Evolutionary conservation across 2,797 vertebrate genomes (phyloP).

Genomic region (Clamator glandarius): DNA sequence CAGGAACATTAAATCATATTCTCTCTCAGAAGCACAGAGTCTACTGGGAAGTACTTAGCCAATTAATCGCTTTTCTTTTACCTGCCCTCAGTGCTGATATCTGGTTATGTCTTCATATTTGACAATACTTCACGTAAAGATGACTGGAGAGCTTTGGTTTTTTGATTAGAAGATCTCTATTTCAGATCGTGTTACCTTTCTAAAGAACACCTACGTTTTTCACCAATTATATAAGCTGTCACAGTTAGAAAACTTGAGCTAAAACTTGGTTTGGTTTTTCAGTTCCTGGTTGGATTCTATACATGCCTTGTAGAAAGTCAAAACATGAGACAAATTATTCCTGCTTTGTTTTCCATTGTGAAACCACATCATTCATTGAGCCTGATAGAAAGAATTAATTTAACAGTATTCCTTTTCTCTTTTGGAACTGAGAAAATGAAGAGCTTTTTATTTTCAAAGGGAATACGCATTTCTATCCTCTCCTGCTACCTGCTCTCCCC

Average conservation of each 20-base stretch:
- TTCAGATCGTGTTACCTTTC: not conserved
- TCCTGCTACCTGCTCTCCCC: not conserved
- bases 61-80: not conserved
- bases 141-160: not conserved
- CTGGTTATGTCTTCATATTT: not conserved
- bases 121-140: conserved; percentile 15
- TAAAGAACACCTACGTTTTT: not conserved
- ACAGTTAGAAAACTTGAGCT: not conserved
- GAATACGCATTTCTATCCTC: not conserved
- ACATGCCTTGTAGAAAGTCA: conserved; percentile 27
- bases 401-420: conserved; percentile 29
- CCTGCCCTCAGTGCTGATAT: not conserved
- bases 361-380: conserved; percentile 22
- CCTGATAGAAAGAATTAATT: conserved; percentile 21
- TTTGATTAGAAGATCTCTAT: conserved; percentile 16
- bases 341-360: conserved; percentile 34
- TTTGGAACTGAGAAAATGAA: conserved; percentile 46
- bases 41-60: not conserved
- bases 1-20: conserved; percentile 42
- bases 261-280: not conserved
- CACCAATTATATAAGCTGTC: conserved; percentile 6
- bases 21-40: not conserved
- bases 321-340: conserved; percentile 53
- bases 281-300: conserved; percentile 14
- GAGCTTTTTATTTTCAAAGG: conserved; percentile 25